Percentiles rank a stretch among this genome's conserved stretches.
These are phyloP conservation scores for Dicerorhinus sumatrensis DNA, from an alignment of 2,113 vertebrate species.

Conservation along the genomic window DNA sequence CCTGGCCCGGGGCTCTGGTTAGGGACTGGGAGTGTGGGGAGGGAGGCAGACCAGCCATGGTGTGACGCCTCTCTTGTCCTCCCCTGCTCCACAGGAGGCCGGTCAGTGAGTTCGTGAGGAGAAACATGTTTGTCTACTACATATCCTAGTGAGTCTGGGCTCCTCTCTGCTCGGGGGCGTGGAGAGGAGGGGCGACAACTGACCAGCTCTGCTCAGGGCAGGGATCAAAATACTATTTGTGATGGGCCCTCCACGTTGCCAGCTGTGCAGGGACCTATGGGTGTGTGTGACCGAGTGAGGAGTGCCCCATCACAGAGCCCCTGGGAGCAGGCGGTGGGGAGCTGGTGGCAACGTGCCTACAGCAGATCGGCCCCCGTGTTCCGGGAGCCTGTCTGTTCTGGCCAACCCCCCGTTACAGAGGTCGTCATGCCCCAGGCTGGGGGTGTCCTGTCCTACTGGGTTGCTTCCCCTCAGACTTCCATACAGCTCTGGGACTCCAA, in stretches of 20 bases:
- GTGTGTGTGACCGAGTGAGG: not conserved
- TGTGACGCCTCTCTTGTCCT: not conserved
- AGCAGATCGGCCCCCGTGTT: not conserved
- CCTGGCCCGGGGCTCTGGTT: not conserved
- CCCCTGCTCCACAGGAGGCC: slow-evolving; percentile 85
- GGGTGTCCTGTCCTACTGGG: not conserved
- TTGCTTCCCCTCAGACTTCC: not conserved
- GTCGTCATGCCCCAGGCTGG: not conserved
- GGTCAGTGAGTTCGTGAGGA: slow-evolving; percentile 88
- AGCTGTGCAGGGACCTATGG: not conserved
- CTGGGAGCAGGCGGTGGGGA: not conserved
- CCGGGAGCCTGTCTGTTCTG: not conserved
- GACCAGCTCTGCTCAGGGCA: not conserved
- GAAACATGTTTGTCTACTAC: slow-evolving; percentile 90
- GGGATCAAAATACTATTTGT: not conserved
- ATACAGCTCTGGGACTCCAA: not conserved
- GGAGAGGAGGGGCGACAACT: not conserved
- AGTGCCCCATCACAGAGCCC: not conserved
- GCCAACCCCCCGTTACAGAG: not conserved
- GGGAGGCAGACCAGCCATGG: fast-evolving
- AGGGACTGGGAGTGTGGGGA: not conserved
- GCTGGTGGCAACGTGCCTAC: fast-evolving
- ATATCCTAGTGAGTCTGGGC: slow-evolving; percentile 92
- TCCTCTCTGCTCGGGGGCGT: not conserved
- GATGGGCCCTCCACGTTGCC: not conserved